Evolutionary conservation across 1,140 invertebrate species (phyloP), one percentile per base, ranked within the genome.

Genomic region (Trichonephila clavata): DNA sequence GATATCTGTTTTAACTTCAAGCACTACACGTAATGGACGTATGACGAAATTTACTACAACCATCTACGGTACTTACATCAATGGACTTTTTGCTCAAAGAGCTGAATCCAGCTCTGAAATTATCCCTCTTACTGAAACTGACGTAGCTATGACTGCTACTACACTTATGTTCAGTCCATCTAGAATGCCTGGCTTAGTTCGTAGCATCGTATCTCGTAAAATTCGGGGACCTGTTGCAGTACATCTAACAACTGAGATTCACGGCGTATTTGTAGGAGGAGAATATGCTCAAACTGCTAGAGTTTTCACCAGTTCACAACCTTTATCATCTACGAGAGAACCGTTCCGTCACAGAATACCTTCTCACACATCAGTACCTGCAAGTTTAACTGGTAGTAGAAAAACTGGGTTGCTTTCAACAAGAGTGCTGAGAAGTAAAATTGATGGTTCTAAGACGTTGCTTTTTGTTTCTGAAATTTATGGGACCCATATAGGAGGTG

Each of bases 221-320:
- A 90, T 90, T 99, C 97, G 83, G 1, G 86, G 90, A 7, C 88
- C 90, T 7, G 90, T 94, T 8, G 93, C 93, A 27, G 80, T 92
- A 7, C 90, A 94, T 27, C 65, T 94, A 96, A 97, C 98, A 1
- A 99, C 98, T 1, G 97, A 98, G 96, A 97, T 99, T 80, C 95
- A 98, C 61, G 98, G 98, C 61, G 98, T 98, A 13, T 98, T 97
- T 2, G 96, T 98, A 89, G 97, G 98, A 95, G 98, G 98, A 95
- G 97, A 97, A 94, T 99, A 99, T 95, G 98, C 98, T 16, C 97
- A 98, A 95, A 97, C 98, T 92, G 95, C 93, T 0, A 88, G 68
- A 77, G 83, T 91, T 18, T 93, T 88, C 18, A 94, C 93, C 8
- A 94, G 93, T 86, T 94, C 86, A 21, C 93, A 94, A 57, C 86